Conservation (phyloP, 2,113 vertebrate species). For the Spilogale gracilis region DNA sequence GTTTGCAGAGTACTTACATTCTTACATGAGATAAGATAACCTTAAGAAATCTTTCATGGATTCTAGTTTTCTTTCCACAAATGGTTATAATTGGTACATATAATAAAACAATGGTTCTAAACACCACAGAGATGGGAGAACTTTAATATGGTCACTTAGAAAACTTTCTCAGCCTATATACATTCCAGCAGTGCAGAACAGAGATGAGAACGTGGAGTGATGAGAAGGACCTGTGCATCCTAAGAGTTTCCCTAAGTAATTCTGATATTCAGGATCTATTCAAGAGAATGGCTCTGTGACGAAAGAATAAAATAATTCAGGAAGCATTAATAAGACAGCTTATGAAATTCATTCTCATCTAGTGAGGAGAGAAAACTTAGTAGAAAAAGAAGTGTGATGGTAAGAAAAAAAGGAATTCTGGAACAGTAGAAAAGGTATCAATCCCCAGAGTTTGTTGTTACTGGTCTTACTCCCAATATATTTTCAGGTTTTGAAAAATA, state of each 20-base stretch:
- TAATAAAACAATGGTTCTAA: not conserved
- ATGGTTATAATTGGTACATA: not conserved
- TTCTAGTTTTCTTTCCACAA: conserved; percentile 25
- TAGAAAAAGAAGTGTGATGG: not conserved
- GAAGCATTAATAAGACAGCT: not conserved
- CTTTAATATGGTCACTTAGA: not conserved
- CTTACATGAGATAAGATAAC: not conserved
- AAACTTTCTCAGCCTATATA: not conserved
- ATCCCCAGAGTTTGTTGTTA: too few relatives aligned
- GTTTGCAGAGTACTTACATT: not conserved
- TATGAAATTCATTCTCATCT: conserved; percentile 50
- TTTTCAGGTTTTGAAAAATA: too few relatives aligned
- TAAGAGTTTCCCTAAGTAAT: not conserved
- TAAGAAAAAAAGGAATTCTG: conserved; percentile 24
- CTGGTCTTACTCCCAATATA: too few relatives aligned
- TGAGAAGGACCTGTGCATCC: not conserved
- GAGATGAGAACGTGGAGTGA: not conserved
- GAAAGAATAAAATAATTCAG: not conserved
- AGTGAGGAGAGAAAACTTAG: conserved; percentile 6
- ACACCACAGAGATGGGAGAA: not conserved
- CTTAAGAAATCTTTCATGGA: not conserved
- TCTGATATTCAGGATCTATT: not conserved
- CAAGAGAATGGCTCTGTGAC: not conserved
- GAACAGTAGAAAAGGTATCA: too few relatives aligned
- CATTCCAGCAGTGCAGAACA: not conserved